Evolutionary conservation across 2,888 invertebrate genomes (phyloP).

Genomic region (Lasioglossum calceatum): DNA sequence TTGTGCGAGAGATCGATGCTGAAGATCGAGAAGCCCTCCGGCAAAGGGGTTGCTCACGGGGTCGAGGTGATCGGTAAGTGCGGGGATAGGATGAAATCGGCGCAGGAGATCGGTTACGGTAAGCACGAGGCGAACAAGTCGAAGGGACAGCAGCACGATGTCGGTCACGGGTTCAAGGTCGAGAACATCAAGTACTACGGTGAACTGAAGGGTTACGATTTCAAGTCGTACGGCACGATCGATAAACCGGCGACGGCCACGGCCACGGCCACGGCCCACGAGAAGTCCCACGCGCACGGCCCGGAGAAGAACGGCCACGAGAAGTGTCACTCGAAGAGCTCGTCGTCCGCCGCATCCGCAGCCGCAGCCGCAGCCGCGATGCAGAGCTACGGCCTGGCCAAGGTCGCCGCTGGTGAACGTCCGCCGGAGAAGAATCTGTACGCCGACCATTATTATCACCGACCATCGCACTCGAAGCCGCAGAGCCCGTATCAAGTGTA

Average conservation of each 20-base stretch:
- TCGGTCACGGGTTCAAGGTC: constrained; percentile 77
- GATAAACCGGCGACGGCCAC: constrained; percentile 72
- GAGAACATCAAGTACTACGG: constrained; percentile 82
- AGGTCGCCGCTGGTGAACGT: constrained; percentile 64
- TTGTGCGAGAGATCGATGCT: constrained; percentile 76
- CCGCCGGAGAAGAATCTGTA: constrained; percentile 74
- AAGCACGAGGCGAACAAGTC: constrained; percentile 71
- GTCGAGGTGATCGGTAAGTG: constrained; percentile 60
- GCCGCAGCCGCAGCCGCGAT: constrained; percentile 48
- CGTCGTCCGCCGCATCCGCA: constrained; percentile 41
- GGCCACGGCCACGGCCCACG: constrained; percentile 67
- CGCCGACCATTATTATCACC: constrained; percentile 79
- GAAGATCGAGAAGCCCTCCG: constrained; percentile 75
- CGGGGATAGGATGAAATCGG: constrained; percentile 69
- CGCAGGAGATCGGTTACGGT: constrained; percentile 71
- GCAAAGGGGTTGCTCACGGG: constrained; percentile 55
- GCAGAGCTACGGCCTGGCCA: constrained; percentile 73
- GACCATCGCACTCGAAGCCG: constrained; percentile 77
- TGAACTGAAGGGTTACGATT: constrained; percentile 81
- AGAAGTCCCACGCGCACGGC: constrained; percentile 77
- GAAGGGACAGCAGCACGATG: constrained; percentile 74
- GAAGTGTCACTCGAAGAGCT: constrained; percentile 75
- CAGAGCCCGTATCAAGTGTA: constrained; percentile 79
- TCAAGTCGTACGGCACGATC: constrained; percentile 80
- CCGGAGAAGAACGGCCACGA: constrained; percentile 68